These are phyloP conservation scores for Thera britannica DNA, from an alignment of 2,888 invertebrate species.

Conservation along the genomic window DNA sequence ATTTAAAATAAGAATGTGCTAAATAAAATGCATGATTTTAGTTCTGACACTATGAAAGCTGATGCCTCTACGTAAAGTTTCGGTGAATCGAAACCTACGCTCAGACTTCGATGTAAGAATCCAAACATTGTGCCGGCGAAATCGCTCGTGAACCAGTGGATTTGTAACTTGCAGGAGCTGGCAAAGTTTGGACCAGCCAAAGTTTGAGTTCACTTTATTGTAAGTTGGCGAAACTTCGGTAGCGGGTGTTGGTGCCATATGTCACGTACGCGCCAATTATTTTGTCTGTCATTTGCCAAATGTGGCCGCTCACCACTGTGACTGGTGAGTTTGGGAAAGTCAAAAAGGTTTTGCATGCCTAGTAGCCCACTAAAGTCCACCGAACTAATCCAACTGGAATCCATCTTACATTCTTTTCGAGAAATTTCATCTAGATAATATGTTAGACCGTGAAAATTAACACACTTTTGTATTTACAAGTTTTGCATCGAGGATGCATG, in stretches of 20 bases:
- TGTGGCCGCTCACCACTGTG: constrained; percentile 54
- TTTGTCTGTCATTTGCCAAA: constrained; percentile 75
- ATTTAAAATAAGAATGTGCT: not conserved
- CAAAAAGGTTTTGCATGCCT: too few relatives aligned
- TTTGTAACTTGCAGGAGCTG: constrained; percentile 18
- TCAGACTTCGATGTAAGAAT: constrained; percentile 3
- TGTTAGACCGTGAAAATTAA: too few relatives aligned
- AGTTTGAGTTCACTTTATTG: constrained; percentile 28
- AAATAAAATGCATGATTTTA: constrained; percentile 5
- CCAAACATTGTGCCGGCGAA: constrained; percentile 15
- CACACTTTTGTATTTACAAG: too few relatives aligned
- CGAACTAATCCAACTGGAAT: too few relatives aligned
- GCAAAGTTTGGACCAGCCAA: constrained; percentile 21
- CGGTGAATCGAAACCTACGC: constrained; percentile 5
- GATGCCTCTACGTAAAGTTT: constrained; percentile 2
- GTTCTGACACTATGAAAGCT: not conserved
- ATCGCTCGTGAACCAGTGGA: constrained; percentile 23
- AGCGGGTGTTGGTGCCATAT: constrained; percentile 58
- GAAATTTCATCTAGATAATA: too few relatives aligned
- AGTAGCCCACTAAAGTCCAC: too few relatives aligned
- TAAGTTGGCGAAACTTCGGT: constrained; percentile 36
- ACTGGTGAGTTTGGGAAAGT: too few relatives aligned
- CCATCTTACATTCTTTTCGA: too few relatives aligned
- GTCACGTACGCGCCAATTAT: constrained; percentile 70
- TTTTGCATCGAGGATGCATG: too few relatives aligned